A percentile compares a stretch with the other conserved stretches of the same genome.
Conservation (phyloP, 53 echinoderm and acorn worm genomes). For the Zoroaster sp. region DNA sequence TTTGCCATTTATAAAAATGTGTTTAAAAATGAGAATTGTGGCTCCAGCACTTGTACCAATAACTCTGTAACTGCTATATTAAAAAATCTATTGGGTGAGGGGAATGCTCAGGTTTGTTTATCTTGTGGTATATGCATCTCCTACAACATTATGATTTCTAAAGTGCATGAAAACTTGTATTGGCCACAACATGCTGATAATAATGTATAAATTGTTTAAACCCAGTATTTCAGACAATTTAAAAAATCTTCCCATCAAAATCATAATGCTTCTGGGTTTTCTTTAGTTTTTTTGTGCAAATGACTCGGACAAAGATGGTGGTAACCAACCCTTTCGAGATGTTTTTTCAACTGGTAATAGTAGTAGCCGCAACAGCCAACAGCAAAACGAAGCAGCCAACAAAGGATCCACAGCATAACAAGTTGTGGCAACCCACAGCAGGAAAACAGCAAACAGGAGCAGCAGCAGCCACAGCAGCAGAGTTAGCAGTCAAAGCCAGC, state of each 20-base stretch:
- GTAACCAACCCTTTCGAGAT: not conserved
- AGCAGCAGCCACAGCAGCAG: not conserved
- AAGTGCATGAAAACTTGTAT: not conserved
- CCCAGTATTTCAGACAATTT: not conserved
- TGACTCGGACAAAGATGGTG: not conserved
- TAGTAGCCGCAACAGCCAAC: too few relatives aligned
- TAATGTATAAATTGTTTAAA: not conserved
- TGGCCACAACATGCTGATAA: not conserved
- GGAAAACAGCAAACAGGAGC: not conserved
- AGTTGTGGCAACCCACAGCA: not conserved
- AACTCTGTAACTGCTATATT: too few relatives aligned
- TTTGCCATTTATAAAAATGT: not conserved
- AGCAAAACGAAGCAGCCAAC: too few relatives aligned
- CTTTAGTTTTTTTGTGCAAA: not conserved
- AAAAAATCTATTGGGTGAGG: not conserved
- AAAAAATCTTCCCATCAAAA: not conserved
- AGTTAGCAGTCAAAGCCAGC: too few relatives aligned
- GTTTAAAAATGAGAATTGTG: not conserved
- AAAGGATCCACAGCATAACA: too few relatives aligned
- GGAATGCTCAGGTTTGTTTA: too few relatives aligned
- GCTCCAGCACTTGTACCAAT: not conserved
- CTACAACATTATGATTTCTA: not conserved
- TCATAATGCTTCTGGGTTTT: not conserved
- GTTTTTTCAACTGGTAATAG: not conserved
- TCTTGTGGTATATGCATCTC: too few relatives aligned